These are phyloP conservation scores for Idris sp. DNA, from an alignment of 1,140 invertebrate genomes.

Conservation along the genomic window DNA sequence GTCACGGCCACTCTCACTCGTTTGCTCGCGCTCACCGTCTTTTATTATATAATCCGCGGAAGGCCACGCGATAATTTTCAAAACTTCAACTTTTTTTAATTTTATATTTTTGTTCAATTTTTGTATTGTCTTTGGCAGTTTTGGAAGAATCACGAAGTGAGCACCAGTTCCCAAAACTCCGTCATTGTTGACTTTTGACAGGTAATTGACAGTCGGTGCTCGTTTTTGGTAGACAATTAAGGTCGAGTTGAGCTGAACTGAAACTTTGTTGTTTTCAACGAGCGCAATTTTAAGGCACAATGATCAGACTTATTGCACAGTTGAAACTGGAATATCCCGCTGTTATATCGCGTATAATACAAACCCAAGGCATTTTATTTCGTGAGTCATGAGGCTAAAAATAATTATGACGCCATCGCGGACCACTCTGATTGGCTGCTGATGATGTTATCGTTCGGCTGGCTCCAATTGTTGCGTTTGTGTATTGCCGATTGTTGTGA, in stretches of 20 bases:
- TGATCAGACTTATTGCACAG: slow-evolving; percentile 58
- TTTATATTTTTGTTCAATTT: too few relatives aligned
- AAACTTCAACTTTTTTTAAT: too few relatives aligned
- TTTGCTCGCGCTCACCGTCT: slow-evolving; percentile 18
- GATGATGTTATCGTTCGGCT: slow-evolving; percentile 66
- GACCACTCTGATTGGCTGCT: slow-evolving; percentile 65
- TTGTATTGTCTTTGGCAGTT: too few relatives aligned
- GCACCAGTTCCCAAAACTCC: not conserved
- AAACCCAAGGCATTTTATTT: slow-evolving; percentile 75
- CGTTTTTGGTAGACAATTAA: too few relatives aligned
- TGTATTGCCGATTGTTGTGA: too few relatives aligned
- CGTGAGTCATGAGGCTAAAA: slow-evolving; percentile 77
- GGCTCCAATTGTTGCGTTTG: not conserved
- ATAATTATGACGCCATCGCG: slow-evolving; percentile 74
- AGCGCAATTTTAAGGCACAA: slow-evolving; percentile 36
- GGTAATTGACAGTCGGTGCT: too few relatives aligned
- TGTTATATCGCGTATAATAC: slow-evolving; percentile 74
- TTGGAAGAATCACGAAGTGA: not conserved
- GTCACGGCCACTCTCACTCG: slow-evolving; percentile 41
- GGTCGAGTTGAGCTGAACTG: too few relatives aligned
- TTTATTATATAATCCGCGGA: slow-evolving; percentile 56
- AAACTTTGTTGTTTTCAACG: too few relatives aligned
- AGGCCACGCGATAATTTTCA: slow-evolving; percentile 52
- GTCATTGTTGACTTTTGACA: too few relatives aligned
- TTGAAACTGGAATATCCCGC: slow-evolving; percentile 59